A percentile compares a stretch with the other conserved stretches of the same genome.
Conservation (phyloP, 35 echinoderm and acorn worm species). For the Lytechinus pictus region DNA sequence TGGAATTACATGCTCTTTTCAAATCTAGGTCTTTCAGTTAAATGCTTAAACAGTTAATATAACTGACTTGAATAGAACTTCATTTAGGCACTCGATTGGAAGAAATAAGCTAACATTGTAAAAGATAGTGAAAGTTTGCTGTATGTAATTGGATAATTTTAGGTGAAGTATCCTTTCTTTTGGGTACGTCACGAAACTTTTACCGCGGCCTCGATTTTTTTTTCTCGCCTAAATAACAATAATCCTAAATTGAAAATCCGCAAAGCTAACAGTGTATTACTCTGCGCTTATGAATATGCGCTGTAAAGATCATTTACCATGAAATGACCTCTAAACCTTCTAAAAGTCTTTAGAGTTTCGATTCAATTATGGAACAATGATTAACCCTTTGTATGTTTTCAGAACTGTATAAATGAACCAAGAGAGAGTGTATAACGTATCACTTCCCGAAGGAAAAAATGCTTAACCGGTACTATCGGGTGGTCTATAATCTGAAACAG, state of each 20-base stretch:
- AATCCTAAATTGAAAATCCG: neutral
- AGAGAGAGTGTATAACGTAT: neutral
- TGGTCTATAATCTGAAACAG: neutral
- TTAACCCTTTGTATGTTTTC: neutral
- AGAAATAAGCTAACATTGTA: neutral
- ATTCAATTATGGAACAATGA: neutral
- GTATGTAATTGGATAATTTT: neutral
- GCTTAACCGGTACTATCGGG: neutral
- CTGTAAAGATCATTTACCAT: neutral
- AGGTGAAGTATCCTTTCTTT: neutral
- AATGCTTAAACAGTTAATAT: neutral
- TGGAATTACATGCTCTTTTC: neutral
- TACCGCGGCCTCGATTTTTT: neutral
- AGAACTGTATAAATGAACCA: neutral
- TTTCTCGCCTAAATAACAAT: neutral
- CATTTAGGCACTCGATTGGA: neutral
- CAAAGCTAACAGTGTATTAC: neutral
- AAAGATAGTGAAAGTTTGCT: conserved; percentile 5
- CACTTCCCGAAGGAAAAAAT: neutral
- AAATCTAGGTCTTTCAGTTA: neutral
- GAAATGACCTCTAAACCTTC: conserved; percentile 1
- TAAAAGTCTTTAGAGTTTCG: neutral
- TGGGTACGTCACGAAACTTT: neutral
- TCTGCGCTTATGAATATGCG: neutral
- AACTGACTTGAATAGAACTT: neutral